These are phyloP conservation scores for Lophochroa leadbeateri DNA, from an alignment of 2,113 vertebrate genomes.

Conservation along the genomic window DNA sequence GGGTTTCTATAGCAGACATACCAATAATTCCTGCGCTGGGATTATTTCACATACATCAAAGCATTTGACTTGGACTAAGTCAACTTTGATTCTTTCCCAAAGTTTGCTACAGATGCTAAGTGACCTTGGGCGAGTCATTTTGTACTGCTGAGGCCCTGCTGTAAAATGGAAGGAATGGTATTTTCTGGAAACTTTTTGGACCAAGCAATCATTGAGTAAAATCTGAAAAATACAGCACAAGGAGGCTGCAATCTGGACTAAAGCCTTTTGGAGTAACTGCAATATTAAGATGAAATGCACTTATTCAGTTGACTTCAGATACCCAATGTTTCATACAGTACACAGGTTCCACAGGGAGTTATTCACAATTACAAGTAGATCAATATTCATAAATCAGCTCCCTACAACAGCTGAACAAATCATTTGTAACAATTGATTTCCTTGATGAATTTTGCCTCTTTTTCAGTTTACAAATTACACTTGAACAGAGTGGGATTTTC, in stretches of 20 bases:
- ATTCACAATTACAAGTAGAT: constrained; percentile 35
- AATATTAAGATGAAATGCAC: not conserved
- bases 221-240: not conserved
- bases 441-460: constrained; percentile 48
- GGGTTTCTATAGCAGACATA: not conserved
- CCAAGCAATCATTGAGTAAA: not conserved
- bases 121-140: not conserved
- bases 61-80: not conserved
- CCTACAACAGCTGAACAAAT: constrained; percentile 37
- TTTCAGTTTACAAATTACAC: constrained; percentile 30
- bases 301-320: not conserved
- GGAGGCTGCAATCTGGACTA: not conserved
- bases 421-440: constrained; percentile 48
- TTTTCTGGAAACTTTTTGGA: not conserved
- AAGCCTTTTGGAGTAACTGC: not conserved
- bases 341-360: not conserved
- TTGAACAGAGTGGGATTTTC: not conserved
- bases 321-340: not conserved
- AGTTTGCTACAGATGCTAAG: not conserved
- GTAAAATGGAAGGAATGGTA: not conserved
- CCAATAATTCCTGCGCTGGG: not conserved
- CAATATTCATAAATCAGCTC: constrained; percentile 31
- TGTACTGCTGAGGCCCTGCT: not conserved
- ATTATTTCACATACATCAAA: not conserved
- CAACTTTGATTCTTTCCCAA: not conserved